Evolutionary conservation across 2,113 vertebrate genomes (phyloP).

Genomic region (Labrus mixtus): DNA sequence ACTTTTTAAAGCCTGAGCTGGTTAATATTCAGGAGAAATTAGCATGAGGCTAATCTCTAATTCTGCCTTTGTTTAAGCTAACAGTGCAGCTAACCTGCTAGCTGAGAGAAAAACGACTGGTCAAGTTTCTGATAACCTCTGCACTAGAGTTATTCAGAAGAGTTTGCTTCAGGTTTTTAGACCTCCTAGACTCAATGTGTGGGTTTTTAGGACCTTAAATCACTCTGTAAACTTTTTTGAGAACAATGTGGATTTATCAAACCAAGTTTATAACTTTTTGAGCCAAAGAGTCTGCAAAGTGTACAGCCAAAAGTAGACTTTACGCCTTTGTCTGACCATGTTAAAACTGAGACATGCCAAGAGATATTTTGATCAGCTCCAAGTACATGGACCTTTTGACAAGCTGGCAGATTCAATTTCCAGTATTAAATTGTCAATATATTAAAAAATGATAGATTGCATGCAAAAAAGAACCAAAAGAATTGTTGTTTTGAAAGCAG

Average conservation of each 20-base stretch:
- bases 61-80: constrained; percentile 45
- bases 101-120: constrained; percentile 10
- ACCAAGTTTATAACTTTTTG: neutral
- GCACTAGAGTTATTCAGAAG: neutral
- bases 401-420: too few species aligned
- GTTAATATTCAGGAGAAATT: constrained; percentile 55
- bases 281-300: neutral
- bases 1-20: constrained; percentile 26
- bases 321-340: neutral
- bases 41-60: constrained; percentile 62
- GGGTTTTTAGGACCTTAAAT: neutral
- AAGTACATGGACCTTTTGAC: too few species aligned
- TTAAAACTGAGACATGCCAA: too few species aligned
- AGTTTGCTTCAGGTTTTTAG: neutral
- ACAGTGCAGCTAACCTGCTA: constrained; percentile 26
- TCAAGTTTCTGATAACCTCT: constrained; percentile 27
- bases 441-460: too few species aligned
- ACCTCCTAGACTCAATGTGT: neutral
- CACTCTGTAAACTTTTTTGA: neutral
- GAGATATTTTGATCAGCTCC: too few species aligned
- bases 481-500: too few species aligned
- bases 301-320: neutral
- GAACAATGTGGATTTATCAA: neutral
- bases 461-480: too few species aligned
- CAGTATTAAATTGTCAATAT: too few species aligned